phyloP scores from a whole-genome alignment of 2,113 vertebrate species.

The Oxygymnocypris stewartii region DNA sequence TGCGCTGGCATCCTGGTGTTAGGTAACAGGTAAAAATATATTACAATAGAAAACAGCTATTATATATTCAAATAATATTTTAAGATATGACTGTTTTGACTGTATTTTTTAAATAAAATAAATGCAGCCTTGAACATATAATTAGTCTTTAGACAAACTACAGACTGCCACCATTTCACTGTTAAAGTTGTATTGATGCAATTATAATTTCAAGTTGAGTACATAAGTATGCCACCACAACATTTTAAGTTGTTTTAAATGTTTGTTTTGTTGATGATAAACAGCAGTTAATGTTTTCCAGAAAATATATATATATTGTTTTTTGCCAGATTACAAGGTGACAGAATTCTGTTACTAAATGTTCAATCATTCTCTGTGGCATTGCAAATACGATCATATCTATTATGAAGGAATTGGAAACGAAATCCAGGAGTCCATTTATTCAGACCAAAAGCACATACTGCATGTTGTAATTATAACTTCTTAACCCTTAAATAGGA shows the following conservation, averaged over 20 bases:
- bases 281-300: background rate
- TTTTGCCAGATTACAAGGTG: background rate
- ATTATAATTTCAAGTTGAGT: background rate
- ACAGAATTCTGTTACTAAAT: background rate
- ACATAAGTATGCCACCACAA: too few species aligned
- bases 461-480: background rate
- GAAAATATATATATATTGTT: background rate
- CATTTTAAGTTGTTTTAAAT: background rate
- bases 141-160: too few species aligned
- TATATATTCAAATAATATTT: too few species aligned
- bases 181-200: background rate
- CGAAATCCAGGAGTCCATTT: background rate
- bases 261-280: background rate
- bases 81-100: too few species aligned
- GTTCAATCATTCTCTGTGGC: background rate
- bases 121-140: too few species aligned
- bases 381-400: too few species aligned
- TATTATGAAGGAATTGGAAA: background rate
- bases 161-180: background rate
- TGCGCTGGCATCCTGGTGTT: too few species aligned
- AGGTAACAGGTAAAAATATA: too few species aligned
- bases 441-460: background rate
- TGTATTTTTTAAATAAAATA: too few species aligned
- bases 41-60: too few species aligned
- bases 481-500: background rate